Evolutionary conservation across 2,797 vertebrate genomes (phyloP).

Genomic region (Cyprinella venusta): DNA sequence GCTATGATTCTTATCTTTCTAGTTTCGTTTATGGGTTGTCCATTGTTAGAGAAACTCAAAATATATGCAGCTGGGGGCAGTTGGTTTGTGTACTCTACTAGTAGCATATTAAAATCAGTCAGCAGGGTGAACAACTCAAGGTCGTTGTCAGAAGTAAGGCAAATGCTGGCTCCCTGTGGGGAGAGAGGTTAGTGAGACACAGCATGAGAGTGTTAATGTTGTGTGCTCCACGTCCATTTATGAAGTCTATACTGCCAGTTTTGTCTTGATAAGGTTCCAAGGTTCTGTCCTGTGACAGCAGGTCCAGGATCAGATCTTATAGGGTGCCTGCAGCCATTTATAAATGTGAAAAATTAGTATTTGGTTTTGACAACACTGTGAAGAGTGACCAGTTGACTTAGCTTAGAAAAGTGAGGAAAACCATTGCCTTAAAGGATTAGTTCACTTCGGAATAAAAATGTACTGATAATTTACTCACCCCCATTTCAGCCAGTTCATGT

Average conservation of each 20-base stretch:
- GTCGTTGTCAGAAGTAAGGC: slow-evolving; percentile 59
- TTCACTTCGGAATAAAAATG: too few relatives aligned
- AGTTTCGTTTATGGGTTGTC: neutral
- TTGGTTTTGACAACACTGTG: neutral
- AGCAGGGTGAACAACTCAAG: slow-evolving; percentile 61
- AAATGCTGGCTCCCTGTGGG: slow-evolving; percentile 21
- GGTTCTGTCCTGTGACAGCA: neutral
- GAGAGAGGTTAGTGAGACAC: slow-evolving; percentile 31
- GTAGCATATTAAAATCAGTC: slow-evolving; percentile 10
- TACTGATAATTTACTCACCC: too few relatives aligned
- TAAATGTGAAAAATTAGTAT: neutral
- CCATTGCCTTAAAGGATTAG: too few relatives aligned
- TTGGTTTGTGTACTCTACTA: slow-evolving; percentile 11
- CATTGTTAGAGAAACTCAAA: neutral
- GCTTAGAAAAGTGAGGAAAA: too few relatives aligned
- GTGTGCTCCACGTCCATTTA: slow-evolving; percentile 21
- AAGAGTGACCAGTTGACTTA: too few relatives aligned
- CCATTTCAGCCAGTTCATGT: too few relatives aligned
- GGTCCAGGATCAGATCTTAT: neutral
- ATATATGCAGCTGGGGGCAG: neutral
- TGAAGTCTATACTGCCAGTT: slow-evolving; percentile 17
- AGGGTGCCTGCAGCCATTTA: neutral
- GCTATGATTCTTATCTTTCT: neutral
- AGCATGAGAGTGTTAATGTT: slow-evolving; percentile 37
- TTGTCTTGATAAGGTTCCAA: neutral